Percentiles rank a stretch among this genome's conserved stretches.
phyloP scores from a whole-genome alignment of 2,113 vertebrate species.

The Fregetta grallaria region DNA sequence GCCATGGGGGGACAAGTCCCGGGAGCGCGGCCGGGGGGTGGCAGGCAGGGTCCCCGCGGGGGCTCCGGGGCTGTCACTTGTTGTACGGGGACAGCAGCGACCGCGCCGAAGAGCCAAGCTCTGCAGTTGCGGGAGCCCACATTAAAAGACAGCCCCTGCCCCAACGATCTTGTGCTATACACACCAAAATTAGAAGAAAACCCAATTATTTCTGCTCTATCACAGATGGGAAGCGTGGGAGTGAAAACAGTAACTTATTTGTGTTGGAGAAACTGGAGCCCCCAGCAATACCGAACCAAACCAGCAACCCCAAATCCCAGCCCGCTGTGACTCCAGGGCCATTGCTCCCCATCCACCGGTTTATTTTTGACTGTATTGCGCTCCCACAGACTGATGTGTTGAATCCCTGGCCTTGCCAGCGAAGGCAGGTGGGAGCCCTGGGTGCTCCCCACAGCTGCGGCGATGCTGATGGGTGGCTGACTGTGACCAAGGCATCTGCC shows the following conservation, averaged over 20 bases:
- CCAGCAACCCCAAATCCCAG: not conserved
- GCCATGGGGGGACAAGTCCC: accelerated
- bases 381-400: not conserved
- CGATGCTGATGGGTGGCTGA: not conserved
- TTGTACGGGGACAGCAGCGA: not conserved
- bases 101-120: accelerated
- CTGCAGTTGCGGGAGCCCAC: no score
- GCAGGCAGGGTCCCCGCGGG: accelerated
- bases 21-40: not conserved
- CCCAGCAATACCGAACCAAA: not conserved
- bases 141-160: not conserved
- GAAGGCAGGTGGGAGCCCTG: not conserved
- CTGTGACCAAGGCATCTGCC: not conserved
- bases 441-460: not conserved
- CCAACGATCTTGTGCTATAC: accelerated
- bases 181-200: not conserved
- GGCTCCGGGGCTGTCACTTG: accelerated
- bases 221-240: not conserved
- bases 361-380: not conserved
- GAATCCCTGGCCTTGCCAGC: accelerated
- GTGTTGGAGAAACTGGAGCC: not conserved
- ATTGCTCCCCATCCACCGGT: accelerated
- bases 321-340: accelerated
- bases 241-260: not conserved
- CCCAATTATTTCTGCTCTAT: not conserved